These are phyloP conservation scores for Ruditapes philippinarum DNA, from an alignment of 1,140 invertebrate species.

Conservation along the genomic window DNA sequence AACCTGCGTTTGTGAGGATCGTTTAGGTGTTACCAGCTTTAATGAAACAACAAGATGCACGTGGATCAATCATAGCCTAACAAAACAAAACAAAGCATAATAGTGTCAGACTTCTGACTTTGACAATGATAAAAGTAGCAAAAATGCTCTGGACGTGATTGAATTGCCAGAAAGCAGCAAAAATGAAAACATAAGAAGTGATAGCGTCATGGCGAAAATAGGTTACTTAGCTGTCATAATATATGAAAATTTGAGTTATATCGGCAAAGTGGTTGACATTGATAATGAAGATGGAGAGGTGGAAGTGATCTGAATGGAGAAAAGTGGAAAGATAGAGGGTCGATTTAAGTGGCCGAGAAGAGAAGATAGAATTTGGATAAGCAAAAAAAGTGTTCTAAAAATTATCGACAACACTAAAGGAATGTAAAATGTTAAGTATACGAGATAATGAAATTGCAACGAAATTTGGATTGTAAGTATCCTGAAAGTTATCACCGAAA, in stretches of 20 bases:
- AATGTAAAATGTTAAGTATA: not conserved
- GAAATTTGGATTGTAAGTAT: no score
- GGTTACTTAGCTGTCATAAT: slow-evolving; percentile 6
- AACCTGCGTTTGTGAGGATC: no score
- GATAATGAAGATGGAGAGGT: slow-evolving; percentile 32
- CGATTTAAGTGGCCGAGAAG: slow-evolving; percentile 38
- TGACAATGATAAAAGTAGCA: not conserved
- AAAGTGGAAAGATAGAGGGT: not conserved
- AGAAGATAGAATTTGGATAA: slow-evolving; percentile 41
- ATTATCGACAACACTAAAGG: not conserved
- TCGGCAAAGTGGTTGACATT: slow-evolving; percentile 26
- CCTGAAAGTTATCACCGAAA: no score
- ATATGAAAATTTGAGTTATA: no score
- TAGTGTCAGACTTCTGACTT: not conserved
- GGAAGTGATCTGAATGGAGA: slow-evolving; percentile 44
- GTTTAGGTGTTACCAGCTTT: no score
- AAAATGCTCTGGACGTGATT: not conserved
- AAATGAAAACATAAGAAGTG: not conserved
- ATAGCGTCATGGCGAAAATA: not conserved
- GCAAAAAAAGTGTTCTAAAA: not conserved
- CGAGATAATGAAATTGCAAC: not conserved
- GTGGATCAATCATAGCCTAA: slow-evolving; percentile 9
- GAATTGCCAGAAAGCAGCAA: not conserved
- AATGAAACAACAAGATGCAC: not conserved
- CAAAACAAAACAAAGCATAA: not conserved